A percentile compares a stretch with the other conserved stretches of the same genome.
phyloP scores from a whole-genome alignment of 2,797 vertebrate species.

The Ambastaia sidthimunki region DNA sequence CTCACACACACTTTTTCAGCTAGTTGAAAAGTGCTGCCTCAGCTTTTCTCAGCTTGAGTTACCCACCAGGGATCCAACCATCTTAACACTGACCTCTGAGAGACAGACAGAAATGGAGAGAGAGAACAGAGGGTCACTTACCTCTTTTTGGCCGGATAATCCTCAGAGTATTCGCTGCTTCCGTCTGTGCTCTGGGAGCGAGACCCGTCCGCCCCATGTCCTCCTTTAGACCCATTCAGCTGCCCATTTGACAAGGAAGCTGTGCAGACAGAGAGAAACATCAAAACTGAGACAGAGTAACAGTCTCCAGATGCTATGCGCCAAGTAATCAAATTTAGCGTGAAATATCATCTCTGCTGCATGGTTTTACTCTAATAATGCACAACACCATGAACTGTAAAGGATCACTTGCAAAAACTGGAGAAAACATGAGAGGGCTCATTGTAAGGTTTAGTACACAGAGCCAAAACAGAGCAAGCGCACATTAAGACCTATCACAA shows the following conservation, averaged over 20 bases:
- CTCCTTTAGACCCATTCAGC: constrained; percentile 85
- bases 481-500: too few species aligned
- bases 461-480: background rate
- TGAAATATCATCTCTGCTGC: background rate
- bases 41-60: constrained; percentile 12
- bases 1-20: background rate
- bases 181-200: constrained; percentile 87
- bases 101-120: background rate
- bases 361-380: constrained; percentile 1
- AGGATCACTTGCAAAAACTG: background rate
- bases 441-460: background rate
- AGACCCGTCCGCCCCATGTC: constrained; percentile 90
- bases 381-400: constrained; percentile 17
- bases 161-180: constrained; percentile 90
- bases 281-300: constrained; percentile 6
- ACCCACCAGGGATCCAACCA: background rate
- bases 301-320: background rate
- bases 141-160: constrained; percentile 94
- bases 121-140: constrained; percentile 65
- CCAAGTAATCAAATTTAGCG: constrained; percentile 5
- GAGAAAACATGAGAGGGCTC: background rate
- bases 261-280: constrained; percentile 63
- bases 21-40: background rate
- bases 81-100: constrained; percentile 8
- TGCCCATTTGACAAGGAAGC: constrained; percentile 90